Evolutionary conservation across 2,797 vertebrate genomes (phyloP), one percentile per base, ranked within the genome.

Genomic region (Microhierax caerulescens): DNA sequence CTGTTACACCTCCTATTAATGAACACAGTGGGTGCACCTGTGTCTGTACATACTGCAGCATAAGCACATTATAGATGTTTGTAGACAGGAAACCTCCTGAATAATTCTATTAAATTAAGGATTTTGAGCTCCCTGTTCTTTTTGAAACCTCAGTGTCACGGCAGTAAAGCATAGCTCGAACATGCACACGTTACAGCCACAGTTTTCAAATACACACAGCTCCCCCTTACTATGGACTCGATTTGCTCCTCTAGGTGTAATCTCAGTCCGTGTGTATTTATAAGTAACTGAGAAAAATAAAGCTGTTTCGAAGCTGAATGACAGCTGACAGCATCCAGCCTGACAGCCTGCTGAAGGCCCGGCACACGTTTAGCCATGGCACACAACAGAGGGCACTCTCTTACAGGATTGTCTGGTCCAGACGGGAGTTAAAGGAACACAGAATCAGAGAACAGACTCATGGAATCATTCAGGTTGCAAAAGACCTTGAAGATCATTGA

Each of bases 311-410:
- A 63, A 70, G 18, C 16, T 67, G 63, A 57, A 83, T 25, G 3
- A 20, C 2, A 86, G 48, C 43, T 48, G 34, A 8, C 8, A 63
- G 37, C 57, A 59, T 12, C 48, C 28, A 25, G 8, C 10, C 22
- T 3, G 73, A 8, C 21, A 32, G 10, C n/a, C 36, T 16, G 24
- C 54, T n/a, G 63, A 19, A 53, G 8, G 28, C 6, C 1, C 2
- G 32, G 8, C n/a, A 1, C 85, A 83, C 56, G 27, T 51, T 85
- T 60, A 19, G 45, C 41, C 36, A 7, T 8, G 19, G 7, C 4
- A 17, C 6, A 10, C 94, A 48, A 83, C 72, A 83, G 94, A 88
- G 92, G 82, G 92, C 96, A 79, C 95, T 61, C 85, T 77, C 56
- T 69, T 72, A 78, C 72, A 75, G 67, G 54, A 74, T 50, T 82